A percentile compares a stretch with the other conserved stretches of the same genome.
phyloP scores from a whole-genome alignment of 92 coral and sea anemone species.

The Micromussa lordhowensis region DNA sequence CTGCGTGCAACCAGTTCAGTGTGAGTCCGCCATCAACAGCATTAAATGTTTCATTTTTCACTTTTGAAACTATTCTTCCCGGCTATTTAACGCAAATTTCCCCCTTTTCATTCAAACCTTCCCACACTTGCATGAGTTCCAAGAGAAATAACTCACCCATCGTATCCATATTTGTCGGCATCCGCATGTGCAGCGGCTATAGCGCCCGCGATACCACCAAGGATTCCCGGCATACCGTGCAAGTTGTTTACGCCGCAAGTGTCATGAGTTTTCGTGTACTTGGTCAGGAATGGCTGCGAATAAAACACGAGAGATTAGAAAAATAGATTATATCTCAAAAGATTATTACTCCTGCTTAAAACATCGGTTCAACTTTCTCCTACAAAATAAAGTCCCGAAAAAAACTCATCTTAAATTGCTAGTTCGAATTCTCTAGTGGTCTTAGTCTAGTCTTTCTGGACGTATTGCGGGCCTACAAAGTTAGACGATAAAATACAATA shows the following conservation, averaged over 20 bases:
- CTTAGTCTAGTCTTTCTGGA: background rate
- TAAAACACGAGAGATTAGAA: background rate
- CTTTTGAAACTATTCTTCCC: background rate
- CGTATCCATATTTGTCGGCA: constrained; percentile 75
- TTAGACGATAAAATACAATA: too few relatives aligned
- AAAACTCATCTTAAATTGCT: background rate
- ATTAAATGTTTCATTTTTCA: background rate
- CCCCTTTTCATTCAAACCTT: too few relatives aligned
- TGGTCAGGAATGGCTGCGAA: constrained; percentile 78
- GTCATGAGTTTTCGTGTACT: constrained; percentile 78
- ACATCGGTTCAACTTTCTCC: background rate
- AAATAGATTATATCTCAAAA: background rate
- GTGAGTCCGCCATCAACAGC: background rate
- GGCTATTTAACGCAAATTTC: too few relatives aligned
- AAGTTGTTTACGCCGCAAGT: constrained; percentile 95
- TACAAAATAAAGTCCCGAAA: background rate
- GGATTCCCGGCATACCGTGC: constrained; percentile 96
- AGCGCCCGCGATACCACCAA: constrained; percentile 89
- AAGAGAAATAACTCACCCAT: constrained; percentile 59
- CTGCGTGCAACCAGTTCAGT: background rate
- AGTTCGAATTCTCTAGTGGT: background rate
- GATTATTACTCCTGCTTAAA: background rate
- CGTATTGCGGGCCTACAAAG: background rate
- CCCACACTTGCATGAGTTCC: background rate
- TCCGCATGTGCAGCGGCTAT: constrained; percentile 82